These are phyloP conservation scores for Nysson spinosus DNA, from an alignment of 2,888 invertebrate species.

Conservation along the genomic window DNA sequence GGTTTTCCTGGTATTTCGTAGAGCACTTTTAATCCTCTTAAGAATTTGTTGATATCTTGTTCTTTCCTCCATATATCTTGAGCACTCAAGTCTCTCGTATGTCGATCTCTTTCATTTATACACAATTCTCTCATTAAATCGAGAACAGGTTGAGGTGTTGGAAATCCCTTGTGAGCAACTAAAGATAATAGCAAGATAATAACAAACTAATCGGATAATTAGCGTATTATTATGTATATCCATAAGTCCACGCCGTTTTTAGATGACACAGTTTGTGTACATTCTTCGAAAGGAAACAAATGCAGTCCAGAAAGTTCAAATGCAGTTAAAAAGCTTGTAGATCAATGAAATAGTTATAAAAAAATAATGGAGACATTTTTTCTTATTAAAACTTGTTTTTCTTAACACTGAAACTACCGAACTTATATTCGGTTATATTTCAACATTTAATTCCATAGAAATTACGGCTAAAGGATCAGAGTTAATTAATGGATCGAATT, in stretches of 20 bases:
- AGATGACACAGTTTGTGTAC: not conserved
- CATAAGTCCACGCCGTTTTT: too few relatives aligned
- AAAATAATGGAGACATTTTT: too few relatives aligned
- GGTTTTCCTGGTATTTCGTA: constrained; percentile 78
- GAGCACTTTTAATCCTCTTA: constrained; percentile 78
- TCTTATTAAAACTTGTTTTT: too few relatives aligned
- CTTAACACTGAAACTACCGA: too few relatives aligned
- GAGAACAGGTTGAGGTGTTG: constrained; percentile 79
- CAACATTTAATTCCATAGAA: too few relatives aligned
- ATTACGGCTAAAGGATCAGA: too few relatives aligned
- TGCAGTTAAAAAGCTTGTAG: too few relatives aligned
- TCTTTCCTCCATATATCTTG: not conserved
- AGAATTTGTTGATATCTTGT: too few relatives aligned
- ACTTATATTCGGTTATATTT: too few relatives aligned
- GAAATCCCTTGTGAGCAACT: constrained; percentile 90
- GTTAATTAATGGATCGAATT: too few relatives aligned
- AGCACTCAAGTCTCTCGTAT: not conserved
- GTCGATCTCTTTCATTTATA: constrained; percentile 34
- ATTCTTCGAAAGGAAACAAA: not conserved
- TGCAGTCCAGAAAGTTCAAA: constrained; percentile 8
- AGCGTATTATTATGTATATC: too few relatives aligned
- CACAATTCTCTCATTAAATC: constrained; percentile 74
- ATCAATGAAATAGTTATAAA: too few relatives aligned
- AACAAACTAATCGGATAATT: not conserved
- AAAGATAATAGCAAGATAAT: not conserved